Evolutionary conservation across 2,888 invertebrate genomes (phyloP).

Genomic region (Macrostomum cliftonense): DNA sequence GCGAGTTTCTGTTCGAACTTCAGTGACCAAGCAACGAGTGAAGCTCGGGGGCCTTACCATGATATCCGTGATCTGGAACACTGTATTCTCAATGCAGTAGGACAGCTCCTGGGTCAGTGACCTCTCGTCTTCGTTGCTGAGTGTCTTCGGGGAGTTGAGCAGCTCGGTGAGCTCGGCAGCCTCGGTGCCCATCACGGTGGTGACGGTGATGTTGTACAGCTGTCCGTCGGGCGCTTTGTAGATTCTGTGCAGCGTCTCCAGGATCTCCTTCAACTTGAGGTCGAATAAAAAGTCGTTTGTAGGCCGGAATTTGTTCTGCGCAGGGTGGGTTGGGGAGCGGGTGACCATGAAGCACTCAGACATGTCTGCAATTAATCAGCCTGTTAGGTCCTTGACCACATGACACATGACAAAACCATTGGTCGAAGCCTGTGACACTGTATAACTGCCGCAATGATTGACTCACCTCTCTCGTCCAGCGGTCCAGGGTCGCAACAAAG

Average conservation of each 20-base stretch:
- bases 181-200: constrained; percentile 21
- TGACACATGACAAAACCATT: too few relatives aligned
- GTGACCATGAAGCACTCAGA: too few relatives aligned
- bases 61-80: constrained; percentile 29
- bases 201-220: constrained; percentile 22
- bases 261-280: constrained; percentile 27
- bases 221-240: constrained; percentile 28
- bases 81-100: constrained; percentile 25
- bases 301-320: constrained; percentile 20
- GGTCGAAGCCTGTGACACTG: too few relatives aligned
- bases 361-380: too few relatives aligned
- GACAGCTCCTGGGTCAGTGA: constrained; percentile 18
- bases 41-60: constrained; percentile 18
- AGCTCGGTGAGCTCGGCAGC: constrained; percentile 20
- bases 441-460: too few relatives aligned
- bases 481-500: too few relatives aligned
- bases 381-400: too few relatives aligned
- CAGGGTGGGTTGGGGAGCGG: constrained; percentile 9
- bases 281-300: constrained; percentile 27
- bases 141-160: constrained; percentile 16
- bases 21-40: neutral
- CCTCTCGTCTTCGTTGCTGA: constrained; percentile 13
- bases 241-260: constrained; percentile 26
- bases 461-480: too few relatives aligned
- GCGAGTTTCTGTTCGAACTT: too few relatives aligned